Evolutionary conservation across 2,888 invertebrate species (phyloP).

Genomic region (Mactromeris polynyma): DNA sequence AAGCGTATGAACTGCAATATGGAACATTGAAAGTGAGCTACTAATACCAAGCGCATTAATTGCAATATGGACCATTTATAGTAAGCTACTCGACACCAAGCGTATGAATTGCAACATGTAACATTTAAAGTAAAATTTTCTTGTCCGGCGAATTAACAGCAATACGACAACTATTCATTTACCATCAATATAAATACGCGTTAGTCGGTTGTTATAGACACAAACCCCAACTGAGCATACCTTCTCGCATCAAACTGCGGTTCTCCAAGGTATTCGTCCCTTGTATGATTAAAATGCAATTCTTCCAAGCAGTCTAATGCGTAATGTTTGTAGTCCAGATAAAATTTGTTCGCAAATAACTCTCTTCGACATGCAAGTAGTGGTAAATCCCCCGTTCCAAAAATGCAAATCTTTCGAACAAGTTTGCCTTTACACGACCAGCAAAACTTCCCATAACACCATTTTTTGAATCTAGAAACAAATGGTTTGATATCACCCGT

Average conservation of each 20-base stretch:
- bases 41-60: too few species aligned
- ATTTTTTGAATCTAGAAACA: conserved; percentile 83
- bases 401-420: conserved; percentile 83
- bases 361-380: conserved; percentile 76
- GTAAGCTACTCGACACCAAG: too few species aligned
- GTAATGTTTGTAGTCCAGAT: too few species aligned
- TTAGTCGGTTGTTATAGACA: conserved; percentile 70
- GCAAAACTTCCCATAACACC: conserved; percentile 72
- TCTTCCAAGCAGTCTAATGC: conserved; percentile 83
- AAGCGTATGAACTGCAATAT: too few species aligned
- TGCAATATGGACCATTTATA: too few species aligned
- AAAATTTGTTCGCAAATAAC: conserved; percentile 86
- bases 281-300: conserved; percentile 75
- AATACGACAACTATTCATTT: too few species aligned
- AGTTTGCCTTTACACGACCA: conserved; percentile 82
- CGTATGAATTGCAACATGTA: too few species aligned
- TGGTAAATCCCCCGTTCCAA: conserved; percentile 84
- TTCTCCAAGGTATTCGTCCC: conserved; percentile 72
- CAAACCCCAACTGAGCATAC: conserved; percentile 74
- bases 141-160: too few species aligned
- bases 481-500: conserved; percentile 73
- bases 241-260: conserved; percentile 69
- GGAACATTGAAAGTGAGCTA: too few species aligned
- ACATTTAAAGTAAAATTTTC: too few species aligned
- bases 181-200: too few species aligned